phyloP scores from a whole-genome alignment of 1,140 invertebrate species.

The Drosophila tropicalis region DNA sequence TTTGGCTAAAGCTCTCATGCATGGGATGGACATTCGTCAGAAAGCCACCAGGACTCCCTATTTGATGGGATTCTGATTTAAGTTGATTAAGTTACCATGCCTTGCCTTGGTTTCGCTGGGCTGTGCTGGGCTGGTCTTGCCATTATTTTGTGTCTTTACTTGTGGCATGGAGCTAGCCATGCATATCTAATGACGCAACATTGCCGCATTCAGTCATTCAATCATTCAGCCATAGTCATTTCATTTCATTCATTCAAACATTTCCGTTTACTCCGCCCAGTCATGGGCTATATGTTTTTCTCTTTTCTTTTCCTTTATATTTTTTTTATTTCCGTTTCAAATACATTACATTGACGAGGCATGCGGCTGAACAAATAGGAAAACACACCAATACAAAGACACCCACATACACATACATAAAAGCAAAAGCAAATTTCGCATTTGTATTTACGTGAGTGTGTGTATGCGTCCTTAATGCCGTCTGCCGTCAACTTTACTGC shows the following conservation, averaged over 20 bases:
- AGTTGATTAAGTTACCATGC: conserved; percentile 37
- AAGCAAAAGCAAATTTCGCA: conserved; percentile 33
- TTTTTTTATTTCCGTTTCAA: conserved; percentile 71
- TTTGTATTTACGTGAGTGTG: conserved; percentile 33
- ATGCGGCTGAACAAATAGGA: conserved; percentile 23
- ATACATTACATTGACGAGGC: conserved; percentile 57
- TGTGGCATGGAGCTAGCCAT: conserved; percentile 34
- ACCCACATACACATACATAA: conserved; percentile 16
- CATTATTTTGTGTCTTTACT: not conserved
- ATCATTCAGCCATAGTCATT: conserved; percentile 45
- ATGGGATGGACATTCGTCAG: not conserved
- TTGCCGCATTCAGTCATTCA: conserved; percentile 51
- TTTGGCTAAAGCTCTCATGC: not conserved
- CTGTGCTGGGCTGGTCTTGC: not conserved
- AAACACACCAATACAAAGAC: conserved; percentile 38
- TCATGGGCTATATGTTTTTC: conserved; percentile 12
- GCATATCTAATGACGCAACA: conserved; percentile 73
- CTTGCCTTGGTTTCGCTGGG: conserved; percentile 4
- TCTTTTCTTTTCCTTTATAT: conserved; percentile 2
- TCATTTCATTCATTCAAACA: conserved; percentile 50
- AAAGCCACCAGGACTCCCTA: not conserved
- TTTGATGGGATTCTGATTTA: conserved; percentile 19
- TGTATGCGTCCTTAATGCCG: conserved; percentile 30
- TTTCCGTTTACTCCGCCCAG: conserved; percentile 56
- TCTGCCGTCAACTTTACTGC: conserved; percentile 35